Base-by-base conservation (phyloP, 1,140 invertebrate genomes). In the Asobara japonica region DNA sequence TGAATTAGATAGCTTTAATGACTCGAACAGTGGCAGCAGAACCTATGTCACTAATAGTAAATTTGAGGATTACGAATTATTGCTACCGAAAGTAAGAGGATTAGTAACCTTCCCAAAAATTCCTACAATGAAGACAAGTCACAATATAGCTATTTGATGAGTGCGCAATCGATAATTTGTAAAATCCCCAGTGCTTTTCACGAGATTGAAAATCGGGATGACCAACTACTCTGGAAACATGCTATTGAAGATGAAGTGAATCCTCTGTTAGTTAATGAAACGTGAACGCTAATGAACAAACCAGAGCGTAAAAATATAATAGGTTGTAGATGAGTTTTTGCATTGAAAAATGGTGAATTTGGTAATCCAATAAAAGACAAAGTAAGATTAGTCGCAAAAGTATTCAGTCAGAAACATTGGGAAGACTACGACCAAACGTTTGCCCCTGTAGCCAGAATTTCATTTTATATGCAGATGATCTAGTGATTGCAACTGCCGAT, bases 301-400 rank as follows among this genome's bases (percentile, higher is more conserved):
- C 84, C 87, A 20, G 29, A 73, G 18, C 77, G 82, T 72, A 83
- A 80, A 82, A 86, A 85, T 76, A 60, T 36, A 7, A 13, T 36
- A 7, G 33, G 13, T 36, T 36, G 33, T 36, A 36, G 85, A 66
- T 74, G 72, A 62, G 36, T 74, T n/a, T 74, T 67, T 16, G n/a
- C 33, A 30, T 65, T 70, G n/a, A 71, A 68, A 56, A 60, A 66
- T 36, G 38, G 61, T 62, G 36, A 80, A 76, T 75, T 74, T 74
- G 82, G 82, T 51, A 74, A 83, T 64, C 74, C 79, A 29, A 31
- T 73, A 33, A 77, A 74, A 65, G 81, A 85, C 77, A 88, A 86
- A 65, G 88, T 83, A 31, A 65, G 86, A 41, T 76, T 87, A 60
- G 83, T 88, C 16, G 84, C 83, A 6, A 79, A 80, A 72, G 87